phyloP scores from a whole-genome alignment of 1,140 invertebrate genomes.

The Berghia stephanieae region DNA sequence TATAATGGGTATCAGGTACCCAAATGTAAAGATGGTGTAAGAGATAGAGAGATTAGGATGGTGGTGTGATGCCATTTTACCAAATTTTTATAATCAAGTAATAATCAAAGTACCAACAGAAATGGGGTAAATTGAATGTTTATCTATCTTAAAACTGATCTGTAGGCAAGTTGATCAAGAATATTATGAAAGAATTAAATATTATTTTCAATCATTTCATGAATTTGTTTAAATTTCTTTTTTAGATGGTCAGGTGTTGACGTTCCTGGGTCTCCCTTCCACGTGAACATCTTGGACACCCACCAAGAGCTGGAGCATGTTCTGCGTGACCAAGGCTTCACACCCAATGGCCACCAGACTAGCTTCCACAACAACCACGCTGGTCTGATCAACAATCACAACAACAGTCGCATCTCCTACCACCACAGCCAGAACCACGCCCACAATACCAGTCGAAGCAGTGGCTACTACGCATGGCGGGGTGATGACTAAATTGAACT shows the following conservation, averaged over 20 bases:
- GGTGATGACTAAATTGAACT: conserved; percentile 29
- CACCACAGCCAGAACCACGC: conserved; percentile 18
- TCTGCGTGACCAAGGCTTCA: conserved; percentile 42
- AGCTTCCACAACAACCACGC: not conserved
- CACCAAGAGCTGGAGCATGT: conserved; percentile 84
- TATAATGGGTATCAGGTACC: no score
- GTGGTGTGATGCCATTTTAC: no score
- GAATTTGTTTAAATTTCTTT: not conserved
- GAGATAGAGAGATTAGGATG: no score
- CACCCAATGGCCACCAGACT: not conserved
- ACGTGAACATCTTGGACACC: conserved; percentile 99
- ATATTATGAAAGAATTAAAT: not conserved
- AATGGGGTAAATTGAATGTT: no score
- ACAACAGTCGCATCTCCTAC: not conserved
- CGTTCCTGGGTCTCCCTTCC: conserved; percentile 91
- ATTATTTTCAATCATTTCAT: not conserved
- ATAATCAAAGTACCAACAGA: no score
- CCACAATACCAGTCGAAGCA: conserved; percentile 30
- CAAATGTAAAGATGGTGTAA: no score
- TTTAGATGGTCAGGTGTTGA: conserved; percentile 91
- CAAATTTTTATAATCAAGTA: no score
- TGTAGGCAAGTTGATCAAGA: no score
- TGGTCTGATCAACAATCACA: conserved; percentile 12
- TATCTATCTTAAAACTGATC: no score
- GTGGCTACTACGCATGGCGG: conserved; percentile 37